Evolutionary conservation across 2,888 invertebrate genomes (phyloP).

Genomic region (Mongoloraphidia duomilia): DNA sequence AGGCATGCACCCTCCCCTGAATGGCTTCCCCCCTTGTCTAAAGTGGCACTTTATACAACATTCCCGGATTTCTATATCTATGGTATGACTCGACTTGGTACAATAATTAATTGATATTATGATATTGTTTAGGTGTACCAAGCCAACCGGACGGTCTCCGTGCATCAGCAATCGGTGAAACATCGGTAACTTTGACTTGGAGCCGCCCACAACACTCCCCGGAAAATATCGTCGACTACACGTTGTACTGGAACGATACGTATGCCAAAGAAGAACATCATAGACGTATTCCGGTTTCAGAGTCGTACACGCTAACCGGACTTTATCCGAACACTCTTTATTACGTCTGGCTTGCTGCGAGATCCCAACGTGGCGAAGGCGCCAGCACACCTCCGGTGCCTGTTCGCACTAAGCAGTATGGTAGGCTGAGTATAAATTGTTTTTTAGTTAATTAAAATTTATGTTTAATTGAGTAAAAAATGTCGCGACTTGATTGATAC

Average conservation of each 20-base stretch:
- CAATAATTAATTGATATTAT: background rate
- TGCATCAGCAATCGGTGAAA: slow-evolving; percentile 77
- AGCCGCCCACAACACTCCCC: slow-evolving; percentile 80
- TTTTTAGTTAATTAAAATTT: slow-evolving; percentile 7
- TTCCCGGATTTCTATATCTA: no score
- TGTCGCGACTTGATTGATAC: slow-evolving; percentile 10
- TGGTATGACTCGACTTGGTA: no score
- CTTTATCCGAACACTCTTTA: slow-evolving; percentile 93
- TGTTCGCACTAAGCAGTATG: slow-evolving; percentile 92
- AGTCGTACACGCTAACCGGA: slow-evolving; percentile 75
- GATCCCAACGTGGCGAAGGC: slow-evolving; percentile 86
- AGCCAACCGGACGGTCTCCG: slow-evolving; percentile 87
- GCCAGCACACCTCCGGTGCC: slow-evolving; percentile 89
- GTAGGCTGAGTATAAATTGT: slow-evolving; percentile 48
- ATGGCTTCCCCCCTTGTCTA: no score
- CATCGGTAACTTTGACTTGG: slow-evolving; percentile 85
- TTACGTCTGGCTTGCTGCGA: slow-evolving; percentile 92
- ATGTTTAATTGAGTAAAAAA: slow-evolving; percentile 8
- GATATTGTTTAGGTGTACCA: slow-evolving; percentile 60
- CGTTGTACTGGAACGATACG: slow-evolving; percentile 94
- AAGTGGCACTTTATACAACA: no score
- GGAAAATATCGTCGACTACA: slow-evolving; percentile 88
- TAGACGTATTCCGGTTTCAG: slow-evolving; percentile 67
- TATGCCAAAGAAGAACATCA: slow-evolving; percentile 81
- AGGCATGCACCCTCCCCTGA: no score